These are phyloP conservation scores for Parapristionchus giblindavisi DNA, from an alignment of 2,888 invertebrate genomes.

Conservation along the genomic window DNA sequence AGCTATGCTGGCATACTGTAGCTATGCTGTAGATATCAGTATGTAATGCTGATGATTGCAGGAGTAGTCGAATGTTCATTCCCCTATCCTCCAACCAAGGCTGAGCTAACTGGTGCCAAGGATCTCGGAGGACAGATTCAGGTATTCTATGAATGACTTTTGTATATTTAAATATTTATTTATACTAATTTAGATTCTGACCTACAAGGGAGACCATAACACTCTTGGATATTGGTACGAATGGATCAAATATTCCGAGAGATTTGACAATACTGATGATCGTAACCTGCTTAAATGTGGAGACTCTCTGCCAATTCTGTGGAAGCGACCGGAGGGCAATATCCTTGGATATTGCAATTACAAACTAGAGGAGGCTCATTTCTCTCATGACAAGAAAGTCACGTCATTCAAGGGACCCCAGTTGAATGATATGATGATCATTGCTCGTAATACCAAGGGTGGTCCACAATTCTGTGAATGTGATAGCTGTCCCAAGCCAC, in stretches of 20 bases:
- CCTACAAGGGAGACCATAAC: constrained; percentile 54
- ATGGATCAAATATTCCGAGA: constrained; percentile 58
- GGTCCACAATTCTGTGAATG: too few species aligned
- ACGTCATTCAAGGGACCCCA: constrained; percentile 35
- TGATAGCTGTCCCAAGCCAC: too few species aligned
- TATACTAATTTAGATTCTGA: constrained; percentile 46
- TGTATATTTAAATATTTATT: too few species aligned
- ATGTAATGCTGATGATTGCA: background rate
- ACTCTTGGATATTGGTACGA: constrained; percentile 57
- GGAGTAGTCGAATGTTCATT: constrained; percentile 64
- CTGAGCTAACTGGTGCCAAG: constrained; percentile 52
- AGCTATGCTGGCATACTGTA: too few species aligned
- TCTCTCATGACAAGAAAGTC: constrained; percentile 46
- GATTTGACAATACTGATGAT: constrained; percentile 46
- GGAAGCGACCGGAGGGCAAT: constrained; percentile 43
- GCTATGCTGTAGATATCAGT: too few species aligned
- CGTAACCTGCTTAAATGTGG: constrained; percentile 48
- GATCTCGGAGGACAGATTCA: constrained; percentile 47
- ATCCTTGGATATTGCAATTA: constrained; percentile 53
- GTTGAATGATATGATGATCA: constrained; percentile 5
- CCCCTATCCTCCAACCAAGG: constrained; percentile 52
- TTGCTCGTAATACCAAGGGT: too few species aligned
- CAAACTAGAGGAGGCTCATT: constrained; percentile 53
- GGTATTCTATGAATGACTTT: too few species aligned
- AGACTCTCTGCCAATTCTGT: constrained; percentile 55